phyloP scores from a whole-genome alignment of 2,888 invertebrate species.

The Drosophila fulvimacula region DNA sequence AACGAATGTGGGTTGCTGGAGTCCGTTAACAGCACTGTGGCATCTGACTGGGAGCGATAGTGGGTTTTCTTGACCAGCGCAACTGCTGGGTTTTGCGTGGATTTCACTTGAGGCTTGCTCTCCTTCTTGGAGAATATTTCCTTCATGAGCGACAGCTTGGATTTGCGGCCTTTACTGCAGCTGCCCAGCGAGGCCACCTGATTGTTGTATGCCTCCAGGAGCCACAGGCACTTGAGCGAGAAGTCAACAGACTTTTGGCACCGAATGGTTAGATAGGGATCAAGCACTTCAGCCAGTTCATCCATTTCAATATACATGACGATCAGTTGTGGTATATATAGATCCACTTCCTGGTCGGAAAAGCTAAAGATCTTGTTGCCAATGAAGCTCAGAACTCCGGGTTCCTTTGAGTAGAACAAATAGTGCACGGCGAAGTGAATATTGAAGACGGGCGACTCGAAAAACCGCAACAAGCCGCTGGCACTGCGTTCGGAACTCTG shows the following conservation, averaged over 20 bases:
- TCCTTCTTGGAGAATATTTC: slow-evolving; percentile 84
- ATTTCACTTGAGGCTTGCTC: slow-evolving; percentile 69
- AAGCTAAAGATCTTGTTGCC: slow-evolving; percentile 99
- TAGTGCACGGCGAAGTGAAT: slow-evolving; percentile 99
- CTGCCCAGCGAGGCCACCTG: slow-evolving; percentile 80
- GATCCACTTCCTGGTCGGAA: slow-evolving; percentile 95
- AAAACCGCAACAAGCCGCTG: slow-evolving; percentile 88
- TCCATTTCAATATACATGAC: slow-evolving; percentile 99
- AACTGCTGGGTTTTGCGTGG: slow-evolving; percentile 38
- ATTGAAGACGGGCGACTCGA: slow-evolving; percentile 98
- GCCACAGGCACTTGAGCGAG: slow-evolving; percentile 97
- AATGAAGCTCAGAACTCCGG: slow-evolving; percentile 98
- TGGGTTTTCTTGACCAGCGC: slow-evolving; percentile 89
- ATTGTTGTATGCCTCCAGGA: slow-evolving; percentile 93
- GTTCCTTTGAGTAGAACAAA: slow-evolving; percentile 98
- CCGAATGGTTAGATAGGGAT: slow-evolving; percentile 92
- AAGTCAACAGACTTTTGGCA: slow-evolving; percentile 98
- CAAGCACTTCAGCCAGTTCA: slow-evolving; percentile 97
- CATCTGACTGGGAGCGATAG: slow-evolving; percentile 91
- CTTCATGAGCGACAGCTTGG: slow-evolving; percentile 83
- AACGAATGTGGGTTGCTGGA: slow-evolving; percentile 66
- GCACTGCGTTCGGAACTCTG: slow-evolving; percentile 82
- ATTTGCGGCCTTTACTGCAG: slow-evolving; percentile 79
- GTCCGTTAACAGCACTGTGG: slow-evolving; percentile 88
- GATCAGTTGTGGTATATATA: slow-evolving; percentile 98